These are phyloP conservation scores for Whitmania pigra DNA, from an alignment of 1,140 invertebrate genomes.

Conservation along the genomic window DNA sequence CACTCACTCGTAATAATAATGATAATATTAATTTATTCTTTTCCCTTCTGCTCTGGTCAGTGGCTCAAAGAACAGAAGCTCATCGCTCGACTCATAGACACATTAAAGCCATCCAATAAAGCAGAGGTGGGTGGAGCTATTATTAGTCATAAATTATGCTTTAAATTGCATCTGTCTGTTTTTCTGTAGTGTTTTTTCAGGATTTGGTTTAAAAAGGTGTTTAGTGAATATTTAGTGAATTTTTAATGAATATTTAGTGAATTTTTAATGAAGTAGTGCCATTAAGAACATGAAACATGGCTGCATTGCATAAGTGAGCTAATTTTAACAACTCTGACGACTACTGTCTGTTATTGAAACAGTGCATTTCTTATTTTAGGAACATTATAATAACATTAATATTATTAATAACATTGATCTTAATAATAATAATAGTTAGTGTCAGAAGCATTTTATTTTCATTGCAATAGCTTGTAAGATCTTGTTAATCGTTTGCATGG, in stretches of 20 bases:
- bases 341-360: too few relatives aligned
- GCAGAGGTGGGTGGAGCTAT: not conserved
- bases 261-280: not conserved
- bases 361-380: too few relatives aligned
- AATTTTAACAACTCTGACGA: too few relatives aligned
- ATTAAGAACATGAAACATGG: too few relatives aligned
- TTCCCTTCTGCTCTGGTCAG: not conserved
- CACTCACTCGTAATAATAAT: not conserved
- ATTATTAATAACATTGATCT: too few relatives aligned
- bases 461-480: too few relatives aligned
- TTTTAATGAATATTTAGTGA: not conserved
- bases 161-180: not conserved
- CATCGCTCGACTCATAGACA: not conserved
- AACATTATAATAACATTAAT: too few relatives aligned
- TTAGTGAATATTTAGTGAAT: not conserved
- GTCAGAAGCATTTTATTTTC: too few relatives aligned
- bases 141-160: not conserved
- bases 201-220: not conserved
- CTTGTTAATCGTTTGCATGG: too few relatives aligned
- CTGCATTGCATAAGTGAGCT: too few relatives aligned
- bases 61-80: constrained; percentile 8
- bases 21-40: not conserved
- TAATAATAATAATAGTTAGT: too few relatives aligned
- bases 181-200: not conserved
- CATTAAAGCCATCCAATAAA: not conserved